phyloP scores from a whole-genome alignment of 2,113 vertebrate genomes.

The Smithornis capensis region DNA sequence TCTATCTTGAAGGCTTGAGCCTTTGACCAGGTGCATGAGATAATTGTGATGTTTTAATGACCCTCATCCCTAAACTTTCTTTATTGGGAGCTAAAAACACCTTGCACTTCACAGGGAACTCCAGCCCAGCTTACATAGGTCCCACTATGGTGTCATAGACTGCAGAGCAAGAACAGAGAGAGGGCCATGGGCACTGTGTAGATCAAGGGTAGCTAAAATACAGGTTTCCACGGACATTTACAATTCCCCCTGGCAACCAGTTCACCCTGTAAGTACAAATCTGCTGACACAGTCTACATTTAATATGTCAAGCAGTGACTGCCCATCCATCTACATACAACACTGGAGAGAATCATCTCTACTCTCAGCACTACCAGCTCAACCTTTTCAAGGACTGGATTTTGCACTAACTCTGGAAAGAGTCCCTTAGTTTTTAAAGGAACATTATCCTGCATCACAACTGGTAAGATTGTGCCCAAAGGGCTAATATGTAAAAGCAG shows the following conservation, averaged over 20 bases:
- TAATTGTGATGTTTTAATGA: background rate
- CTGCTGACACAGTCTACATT: background rate
- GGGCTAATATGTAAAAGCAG: background rate
- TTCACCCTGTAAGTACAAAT: background rate
- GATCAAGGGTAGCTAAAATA: background rate
- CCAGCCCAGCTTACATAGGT: background rate
- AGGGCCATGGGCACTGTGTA: background rate
- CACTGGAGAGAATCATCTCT: background rate
- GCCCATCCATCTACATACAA: background rate
- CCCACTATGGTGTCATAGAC: rapidly evolving
- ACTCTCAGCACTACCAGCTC: background rate
- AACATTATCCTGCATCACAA: background rate
- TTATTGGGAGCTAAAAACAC: background rate
- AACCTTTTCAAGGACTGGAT: background rate
- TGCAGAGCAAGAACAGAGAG: background rate
- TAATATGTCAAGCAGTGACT: background rate
- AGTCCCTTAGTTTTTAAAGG: background rate
- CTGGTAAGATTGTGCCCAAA: background rate
- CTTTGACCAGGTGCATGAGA: background rate
- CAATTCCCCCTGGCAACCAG: background rate
- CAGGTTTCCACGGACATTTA: background rate
- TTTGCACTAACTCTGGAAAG: background rate
- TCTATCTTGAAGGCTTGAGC: background rate
- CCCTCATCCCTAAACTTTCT: background rate
- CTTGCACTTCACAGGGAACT: background rate